These are phyloP conservation scores for Drosophila maculinotata DNA, from an alignment of 2,888 invertebrate genomes.

Conservation along the genomic window DNA sequence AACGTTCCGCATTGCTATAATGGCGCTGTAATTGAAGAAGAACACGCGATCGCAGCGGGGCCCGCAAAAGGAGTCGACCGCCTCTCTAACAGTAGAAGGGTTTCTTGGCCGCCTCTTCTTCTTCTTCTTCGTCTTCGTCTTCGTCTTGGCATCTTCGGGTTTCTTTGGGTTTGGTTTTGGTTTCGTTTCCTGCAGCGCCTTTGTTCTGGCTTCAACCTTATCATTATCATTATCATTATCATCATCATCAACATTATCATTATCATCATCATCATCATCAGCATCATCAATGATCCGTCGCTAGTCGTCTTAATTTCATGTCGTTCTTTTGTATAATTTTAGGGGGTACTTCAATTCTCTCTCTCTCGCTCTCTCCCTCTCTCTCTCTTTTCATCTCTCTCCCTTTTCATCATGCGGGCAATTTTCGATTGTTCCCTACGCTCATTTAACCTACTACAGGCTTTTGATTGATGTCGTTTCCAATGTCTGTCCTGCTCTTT, in stretches of 20 bases:
- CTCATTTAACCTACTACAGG: slow-evolving; percentile 54
- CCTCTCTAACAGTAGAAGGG: slow-evolving; percentile 54
- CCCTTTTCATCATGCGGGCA: slow-evolving; percentile 57
- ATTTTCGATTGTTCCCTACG: slow-evolving; percentile 46
- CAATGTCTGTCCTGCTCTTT: slow-evolving; percentile 43
- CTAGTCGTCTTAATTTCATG: slow-evolving; percentile 75
- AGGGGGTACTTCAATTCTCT: slow-evolving; percentile 1
- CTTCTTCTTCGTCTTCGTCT: slow-evolving; percentile 15
- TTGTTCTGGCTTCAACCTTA: slow-evolving; percentile 55
- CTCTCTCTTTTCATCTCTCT: not conserved
- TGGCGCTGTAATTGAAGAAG: slow-evolving; percentile 80
- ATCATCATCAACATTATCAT: slow-evolving; percentile 9
- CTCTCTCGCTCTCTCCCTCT: not conserved
- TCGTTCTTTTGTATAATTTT: slow-evolving; percentile 58
- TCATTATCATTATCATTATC: slow-evolving; percentile 31
- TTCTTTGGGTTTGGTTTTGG: slow-evolving; percentile 10
- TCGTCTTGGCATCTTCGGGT: slow-evolving; percentile 12
- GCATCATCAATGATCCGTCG: slow-evolving; percentile 67
- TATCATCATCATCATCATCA: slow-evolving; percentile 23
- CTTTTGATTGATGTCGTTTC: slow-evolving; percentile 71
- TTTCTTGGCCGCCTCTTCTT: too few relatives aligned
- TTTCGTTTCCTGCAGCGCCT: slow-evolving; percentile 53
- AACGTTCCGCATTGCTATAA: slow-evolving; percentile 78
- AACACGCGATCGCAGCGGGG: slow-evolving; percentile 74
- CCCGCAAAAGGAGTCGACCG: slow-evolving; percentile 35